A percentile compares a stretch with the other conserved stretches of the same genome.
phyloP scores from a whole-genome alignment of 2,113 vertebrate genomes.

The Hippocampus abdominalis region DNA sequence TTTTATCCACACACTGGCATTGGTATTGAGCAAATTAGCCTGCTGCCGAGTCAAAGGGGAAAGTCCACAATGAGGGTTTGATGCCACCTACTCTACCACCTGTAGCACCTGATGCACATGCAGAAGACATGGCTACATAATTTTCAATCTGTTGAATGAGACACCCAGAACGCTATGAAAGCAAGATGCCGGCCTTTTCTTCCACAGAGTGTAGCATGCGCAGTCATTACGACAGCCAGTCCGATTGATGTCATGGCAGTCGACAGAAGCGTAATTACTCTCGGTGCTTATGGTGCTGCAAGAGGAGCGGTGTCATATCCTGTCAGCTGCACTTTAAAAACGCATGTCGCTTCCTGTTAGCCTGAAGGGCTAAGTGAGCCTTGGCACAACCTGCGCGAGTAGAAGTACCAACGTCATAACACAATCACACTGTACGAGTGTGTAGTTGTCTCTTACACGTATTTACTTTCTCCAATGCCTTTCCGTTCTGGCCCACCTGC shows the following conservation, averaged over 20 bases:
- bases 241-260: constrained; percentile 65
- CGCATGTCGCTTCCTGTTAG: constrained; percentile 89
- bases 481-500: constrained; percentile 49
- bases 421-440: background rate
- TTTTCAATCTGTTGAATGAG: constrained; percentile 32
- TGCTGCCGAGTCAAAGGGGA: constrained; percentile 34
- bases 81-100: constrained; percentile 54
- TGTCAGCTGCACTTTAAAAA: constrained; percentile 76
- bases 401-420: constrained; percentile 2
- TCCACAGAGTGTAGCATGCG: constrained; percentile 25
- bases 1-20: too few relatives aligned
- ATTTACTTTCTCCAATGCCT: background rate
- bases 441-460: background rate
- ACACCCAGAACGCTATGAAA: constrained; percentile 17
- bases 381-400: constrained; percentile 58
- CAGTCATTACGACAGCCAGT: constrained; percentile 54
- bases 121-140: constrained; percentile 58
- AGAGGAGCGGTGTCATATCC: constrained; percentile 81
- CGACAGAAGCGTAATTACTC: constrained; percentile 72
- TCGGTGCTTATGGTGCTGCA: constrained; percentile 44
- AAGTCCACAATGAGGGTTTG: constrained; percentile 44
- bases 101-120: constrained; percentile 32
- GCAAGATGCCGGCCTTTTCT: constrained; percentile 34
- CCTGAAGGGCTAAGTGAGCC: constrained; percentile 33
- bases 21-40: constrained; percentile 15